Conservation (phyloP, 2,113 vertebrate genomes). For the Madoqua kirkii region DNA sequence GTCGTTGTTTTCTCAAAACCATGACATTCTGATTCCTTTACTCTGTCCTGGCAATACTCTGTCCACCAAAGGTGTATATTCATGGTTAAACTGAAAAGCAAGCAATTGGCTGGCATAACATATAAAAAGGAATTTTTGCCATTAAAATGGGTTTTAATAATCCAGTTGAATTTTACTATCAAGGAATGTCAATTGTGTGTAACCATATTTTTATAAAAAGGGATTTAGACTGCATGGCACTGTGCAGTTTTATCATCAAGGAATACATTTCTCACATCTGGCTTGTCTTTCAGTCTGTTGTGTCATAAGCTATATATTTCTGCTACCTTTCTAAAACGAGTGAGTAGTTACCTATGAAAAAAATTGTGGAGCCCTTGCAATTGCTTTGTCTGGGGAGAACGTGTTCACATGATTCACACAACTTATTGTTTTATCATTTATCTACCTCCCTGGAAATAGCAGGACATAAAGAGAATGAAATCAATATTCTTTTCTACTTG, state of each 20-base stretch:
- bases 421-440: slow-evolving; percentile 59
- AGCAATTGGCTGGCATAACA: neutral
- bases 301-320: neutral
- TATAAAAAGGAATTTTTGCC: neutral
- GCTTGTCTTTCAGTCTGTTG: neutral
- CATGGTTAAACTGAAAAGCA: neutral
- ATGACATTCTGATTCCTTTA: neutral
- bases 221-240: neutral
- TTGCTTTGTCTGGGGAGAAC: slow-evolving; percentile 53
- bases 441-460: slow-evolving; percentile 53
- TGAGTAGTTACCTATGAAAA: neutral
- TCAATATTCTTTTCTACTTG: slow-evolving; percentile 66
- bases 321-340: slow-evolving; percentile 12
- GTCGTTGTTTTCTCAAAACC: neutral
- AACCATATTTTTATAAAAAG: slow-evolving; percentile 49
- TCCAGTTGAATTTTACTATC: slow-evolving; percentile 55
- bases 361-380: neutral
- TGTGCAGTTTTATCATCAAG: neutral
- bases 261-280: slow-evolving; percentile 5
- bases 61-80: neutral
- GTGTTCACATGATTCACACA: slow-evolving; percentile 44
- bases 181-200: slow-evolving; percentile 70
- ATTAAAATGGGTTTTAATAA: slow-evolving; percentile 51
- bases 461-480: slow-evolving; percentile 62
- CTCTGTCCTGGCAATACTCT: slow-evolving; percentile 12